Base-by-base conservation (phyloP, 2,113 vertebrate species). In the Silurus asotus region DNA sequence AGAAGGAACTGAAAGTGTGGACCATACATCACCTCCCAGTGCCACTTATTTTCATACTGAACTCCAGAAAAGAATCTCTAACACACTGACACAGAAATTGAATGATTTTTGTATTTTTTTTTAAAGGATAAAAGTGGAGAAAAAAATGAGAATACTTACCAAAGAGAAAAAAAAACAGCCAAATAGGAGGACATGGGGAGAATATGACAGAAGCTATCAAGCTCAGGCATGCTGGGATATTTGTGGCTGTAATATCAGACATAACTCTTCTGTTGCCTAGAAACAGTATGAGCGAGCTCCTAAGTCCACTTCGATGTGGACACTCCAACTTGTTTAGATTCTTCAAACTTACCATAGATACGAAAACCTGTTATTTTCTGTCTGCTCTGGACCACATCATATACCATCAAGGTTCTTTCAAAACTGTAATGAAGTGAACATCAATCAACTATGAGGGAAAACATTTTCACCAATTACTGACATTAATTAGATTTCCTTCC, bases 231-330 rank as follows among this genome's bases (percentile, higher is more conserved):
- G 48, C 25, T 11, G 65, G 45, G 28, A 61, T 55, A 78, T 58
- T 37, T 78, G 53, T 78, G 13, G 51, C 25, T 25, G 3, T 76
- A 25, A 72, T 53, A 70, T 17, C 64, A 65, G 65, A 37, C 75
- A 83, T 20, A 37, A 58, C 58, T 56, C 56, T 81, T 81, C 28
- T 28, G 87, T 85, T 88, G 78, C 87, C 62, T 74, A 75, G 87
- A 75, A 88, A 85, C 83, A 56, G 77, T 84, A 28, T 75, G 53
- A 55, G 28, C 20, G 8, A 55, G 53, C 74, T 58, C 78, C 55
- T 61, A 82, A 37, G 72, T 77, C 28, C 53, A 49, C 59, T 77
- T 67, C 37, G 9, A 5, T 81, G 51, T 81, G 48, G 59, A 75
- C 23, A 69, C 72, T 65, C 45, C 70, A 61, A 85, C 59, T 85